Conservation (phyloP, 2,113 vertebrate species). For the Globicephala melas region DNA sequence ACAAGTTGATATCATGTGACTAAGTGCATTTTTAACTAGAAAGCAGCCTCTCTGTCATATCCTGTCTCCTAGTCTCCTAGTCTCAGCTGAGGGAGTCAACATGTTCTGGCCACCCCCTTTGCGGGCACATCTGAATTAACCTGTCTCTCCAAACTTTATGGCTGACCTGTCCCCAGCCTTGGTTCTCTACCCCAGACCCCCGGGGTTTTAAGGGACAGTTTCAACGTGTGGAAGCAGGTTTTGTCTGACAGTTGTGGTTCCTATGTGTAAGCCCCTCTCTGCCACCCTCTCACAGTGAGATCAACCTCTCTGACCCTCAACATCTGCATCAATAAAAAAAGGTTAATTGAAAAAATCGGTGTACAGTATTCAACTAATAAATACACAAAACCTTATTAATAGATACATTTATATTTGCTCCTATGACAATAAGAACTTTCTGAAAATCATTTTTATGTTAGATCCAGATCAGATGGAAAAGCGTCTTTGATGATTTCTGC, state of each 20-base stretch:
- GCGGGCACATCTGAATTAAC: neutral
- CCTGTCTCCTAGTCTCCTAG: neutral
- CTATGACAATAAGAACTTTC: neutral
- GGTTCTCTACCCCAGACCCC: rapidly evolving
- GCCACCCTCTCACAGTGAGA: rapidly evolving
- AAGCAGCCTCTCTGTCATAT: rapidly evolving
- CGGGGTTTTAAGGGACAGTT: rapidly evolving
- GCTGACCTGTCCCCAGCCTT: neutral
- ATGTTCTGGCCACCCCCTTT: neutral
- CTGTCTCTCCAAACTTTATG: too few species aligned
- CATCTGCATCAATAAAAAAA: neutral
- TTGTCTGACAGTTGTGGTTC: rapidly evolving
- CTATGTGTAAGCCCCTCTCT: too few species aligned
- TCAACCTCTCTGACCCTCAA: neutral
- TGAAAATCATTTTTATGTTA: neutral
- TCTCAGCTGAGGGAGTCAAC: too few species aligned
- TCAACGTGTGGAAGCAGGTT: rapidly evolving
- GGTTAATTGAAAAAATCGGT: neutral
- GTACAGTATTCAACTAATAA: neutral
- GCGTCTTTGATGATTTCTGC: neutral
- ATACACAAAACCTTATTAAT: neutral
- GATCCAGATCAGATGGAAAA: neutral
- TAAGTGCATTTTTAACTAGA: neutral
- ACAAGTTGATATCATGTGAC: too few species aligned
- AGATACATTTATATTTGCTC: neutral